Conservation (phyloP, 2,113 vertebrate species). For the Penelope pileata region DNA sequence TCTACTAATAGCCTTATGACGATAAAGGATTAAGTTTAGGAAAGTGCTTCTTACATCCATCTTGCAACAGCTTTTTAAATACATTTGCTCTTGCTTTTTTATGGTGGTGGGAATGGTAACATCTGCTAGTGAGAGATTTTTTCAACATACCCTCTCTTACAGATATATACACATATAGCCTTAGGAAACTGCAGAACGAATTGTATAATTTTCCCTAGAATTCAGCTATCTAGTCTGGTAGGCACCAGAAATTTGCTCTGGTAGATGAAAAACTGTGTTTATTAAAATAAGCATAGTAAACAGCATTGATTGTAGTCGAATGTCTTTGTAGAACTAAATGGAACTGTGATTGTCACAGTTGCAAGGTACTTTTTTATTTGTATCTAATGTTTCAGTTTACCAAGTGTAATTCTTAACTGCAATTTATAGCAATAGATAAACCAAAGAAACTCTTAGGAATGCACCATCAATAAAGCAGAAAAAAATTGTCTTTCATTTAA, state of each 20-base stretch:
- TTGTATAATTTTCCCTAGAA: neutral
- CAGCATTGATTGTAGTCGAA: neutral
- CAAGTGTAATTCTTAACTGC: neutral
- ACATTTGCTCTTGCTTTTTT: neutral
- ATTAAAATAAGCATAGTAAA: neutral
- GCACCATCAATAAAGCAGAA: neutral
- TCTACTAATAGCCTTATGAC: neutral
- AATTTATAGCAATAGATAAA: neutral
- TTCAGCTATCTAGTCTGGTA: neutral
- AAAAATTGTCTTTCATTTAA: neutral
- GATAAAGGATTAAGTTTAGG: neutral
- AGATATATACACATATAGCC: accelerated
- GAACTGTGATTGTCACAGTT: neutral
- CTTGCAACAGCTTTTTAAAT: neutral
- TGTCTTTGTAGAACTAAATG: neutral
- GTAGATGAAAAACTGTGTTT: neutral
- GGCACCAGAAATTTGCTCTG: neutral
- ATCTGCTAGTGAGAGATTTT: neutral
- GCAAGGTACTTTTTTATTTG: neutral
- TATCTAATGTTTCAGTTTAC: neutral
- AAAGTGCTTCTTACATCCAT: neutral
- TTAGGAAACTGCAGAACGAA: neutral
- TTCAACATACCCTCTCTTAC: neutral
- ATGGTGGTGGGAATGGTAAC: neutral
- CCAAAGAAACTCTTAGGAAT: neutral